These are phyloP conservation scores for Drosophila dives DNA, from an alignment of 2,888 invertebrate species.

Conservation along the genomic window DNA sequence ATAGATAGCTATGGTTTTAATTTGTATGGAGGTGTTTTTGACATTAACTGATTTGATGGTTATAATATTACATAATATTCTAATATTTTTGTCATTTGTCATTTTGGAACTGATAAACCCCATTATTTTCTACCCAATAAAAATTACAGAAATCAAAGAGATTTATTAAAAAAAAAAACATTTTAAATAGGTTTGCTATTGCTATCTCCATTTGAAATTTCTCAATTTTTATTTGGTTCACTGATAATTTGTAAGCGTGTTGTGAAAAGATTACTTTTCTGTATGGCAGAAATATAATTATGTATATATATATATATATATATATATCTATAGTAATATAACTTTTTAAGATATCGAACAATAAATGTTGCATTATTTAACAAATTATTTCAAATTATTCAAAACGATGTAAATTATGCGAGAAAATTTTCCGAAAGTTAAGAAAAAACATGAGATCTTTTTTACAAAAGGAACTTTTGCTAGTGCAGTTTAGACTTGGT, in stretches of 20 bases:
- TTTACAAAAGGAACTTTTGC: neutral
- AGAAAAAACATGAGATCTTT: neutral
- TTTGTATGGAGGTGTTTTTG: neutral
- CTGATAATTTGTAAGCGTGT: neutral
- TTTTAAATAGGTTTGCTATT: neutral
- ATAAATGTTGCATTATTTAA: neutral
- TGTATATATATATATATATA: too few species aligned
- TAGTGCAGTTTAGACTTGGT: conserved; percentile 31
- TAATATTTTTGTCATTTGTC: neutral
- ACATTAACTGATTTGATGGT: neutral
- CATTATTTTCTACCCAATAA: neutral
- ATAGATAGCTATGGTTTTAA: neutral
- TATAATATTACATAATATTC: neutral
- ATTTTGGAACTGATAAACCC: neutral
- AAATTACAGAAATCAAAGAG: neutral
- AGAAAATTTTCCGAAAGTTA: conserved; percentile 13
- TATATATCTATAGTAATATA: too few species aligned
- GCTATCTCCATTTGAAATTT: neutral
- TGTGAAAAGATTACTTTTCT: neutral
- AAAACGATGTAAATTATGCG: conserved; percentile 11
- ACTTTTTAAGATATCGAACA: too few species aligned
- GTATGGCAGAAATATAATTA: too few species aligned
- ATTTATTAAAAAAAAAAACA: neutral
- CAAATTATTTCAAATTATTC: neutral
- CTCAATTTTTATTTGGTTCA: neutral